Evolutionary conservation across 2,797 vertebrate species (phyloP).

Genomic region (Lacerta viridis): DNA sequence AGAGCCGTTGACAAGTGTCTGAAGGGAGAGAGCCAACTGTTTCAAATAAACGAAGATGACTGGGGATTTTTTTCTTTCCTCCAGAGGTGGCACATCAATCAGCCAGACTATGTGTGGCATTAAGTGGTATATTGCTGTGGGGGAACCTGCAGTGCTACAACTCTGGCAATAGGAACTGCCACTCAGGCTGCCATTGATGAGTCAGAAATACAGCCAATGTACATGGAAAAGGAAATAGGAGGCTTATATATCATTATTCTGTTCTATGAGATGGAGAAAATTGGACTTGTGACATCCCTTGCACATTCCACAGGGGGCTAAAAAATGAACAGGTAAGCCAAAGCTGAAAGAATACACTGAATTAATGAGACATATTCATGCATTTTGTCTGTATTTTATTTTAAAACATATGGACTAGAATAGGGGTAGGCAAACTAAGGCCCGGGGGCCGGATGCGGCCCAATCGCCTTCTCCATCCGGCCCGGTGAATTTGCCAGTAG

Average conservation of each 20-base stretch:
- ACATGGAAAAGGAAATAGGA: background rate
- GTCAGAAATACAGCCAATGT: conserved; percentile 33
- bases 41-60: conserved; percentile 68
- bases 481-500: too few relatives aligned
- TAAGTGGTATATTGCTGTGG: conserved; percentile 60
- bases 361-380: conserved; percentile 35
- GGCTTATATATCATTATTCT: background rate
- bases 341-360: conserved; percentile 41
- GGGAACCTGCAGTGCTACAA: conserved; percentile 39
- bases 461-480: too few relatives aligned
- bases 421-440: background rate
- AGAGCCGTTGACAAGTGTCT: conserved; percentile 75
- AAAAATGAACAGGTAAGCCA: conserved; percentile 14
- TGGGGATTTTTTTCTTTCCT: conserved; percentile 55
- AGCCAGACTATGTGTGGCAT: conserved; percentile 55
- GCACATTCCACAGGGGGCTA: conserved; percentile 38
- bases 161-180: conserved; percentile 40
- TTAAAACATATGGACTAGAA: conserved; percentile 47
- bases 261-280: conserved; percentile 41
- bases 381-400: conserved; percentile 18
- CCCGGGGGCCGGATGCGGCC: too few relatives aligned
- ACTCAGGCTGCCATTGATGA: conserved; percentile 43
- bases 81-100: conserved; percentile 66
- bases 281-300: conserved; percentile 10
- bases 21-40: conserved; percentile 67